Conservation (phyloP, 2,113 vertebrate species). For the Pituophis catenifer region DNA sequence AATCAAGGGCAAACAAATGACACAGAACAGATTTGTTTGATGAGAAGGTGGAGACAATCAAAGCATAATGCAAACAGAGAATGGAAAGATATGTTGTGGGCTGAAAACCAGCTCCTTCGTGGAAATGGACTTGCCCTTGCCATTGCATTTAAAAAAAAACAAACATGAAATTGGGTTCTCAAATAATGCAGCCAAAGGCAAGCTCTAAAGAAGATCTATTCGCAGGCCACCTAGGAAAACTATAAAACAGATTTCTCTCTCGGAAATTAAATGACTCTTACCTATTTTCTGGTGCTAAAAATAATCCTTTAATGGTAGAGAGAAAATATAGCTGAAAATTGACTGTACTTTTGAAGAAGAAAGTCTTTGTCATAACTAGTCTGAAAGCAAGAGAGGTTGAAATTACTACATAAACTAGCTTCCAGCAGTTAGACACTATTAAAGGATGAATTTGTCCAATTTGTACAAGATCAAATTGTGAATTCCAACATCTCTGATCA, state of each 20-base stretch:
- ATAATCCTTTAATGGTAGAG: neutral
- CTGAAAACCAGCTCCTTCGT: neutral
- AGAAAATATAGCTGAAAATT: neutral
- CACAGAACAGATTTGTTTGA: constrained; percentile 34
- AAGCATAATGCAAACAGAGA: neutral
- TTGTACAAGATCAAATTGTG: neutral
- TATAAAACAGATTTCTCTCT: neutral
- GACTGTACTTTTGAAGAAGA: neutral
- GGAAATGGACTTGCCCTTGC: neutral
- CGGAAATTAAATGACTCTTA: neutral
- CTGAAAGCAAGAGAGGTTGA: neutral
- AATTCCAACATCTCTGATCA: neutral
- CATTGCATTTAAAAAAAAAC: neutral
- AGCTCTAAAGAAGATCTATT: neutral
- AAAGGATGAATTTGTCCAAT: neutral
- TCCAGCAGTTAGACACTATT: neutral
- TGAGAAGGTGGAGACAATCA: constrained; percentile 32
- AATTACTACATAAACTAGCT: neutral
- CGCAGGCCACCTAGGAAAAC: neutral
- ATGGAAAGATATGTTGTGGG: neutral
- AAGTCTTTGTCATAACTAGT: neutral
- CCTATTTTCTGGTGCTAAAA: neutral
- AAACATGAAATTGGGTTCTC: neutral
- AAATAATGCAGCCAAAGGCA: neutral
- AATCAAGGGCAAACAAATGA: constrained; percentile 28